Base-by-base conservation (phyloP, 2,888 invertebrate genomes). In the Calameuta filiformis region DNA sequence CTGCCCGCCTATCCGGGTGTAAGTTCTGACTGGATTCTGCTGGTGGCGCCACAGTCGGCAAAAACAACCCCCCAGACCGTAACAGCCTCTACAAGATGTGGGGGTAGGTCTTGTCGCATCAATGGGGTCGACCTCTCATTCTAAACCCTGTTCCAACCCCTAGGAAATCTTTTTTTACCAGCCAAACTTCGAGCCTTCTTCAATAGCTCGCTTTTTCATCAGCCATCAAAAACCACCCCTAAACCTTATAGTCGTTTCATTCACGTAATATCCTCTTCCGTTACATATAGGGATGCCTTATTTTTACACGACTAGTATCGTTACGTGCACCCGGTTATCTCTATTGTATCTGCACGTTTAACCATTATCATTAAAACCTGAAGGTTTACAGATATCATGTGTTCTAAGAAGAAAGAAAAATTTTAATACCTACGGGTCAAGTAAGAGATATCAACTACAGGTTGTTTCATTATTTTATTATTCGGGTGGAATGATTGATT, bases 41-140 rank as follows among this genome's bases (percentile, higher is more conserved):
- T 73, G 75, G 84, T 75, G 87, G 89, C 89, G 89, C 88, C 82
- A 79, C 83, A 77, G 79, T 77, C 85, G 85, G 83, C 81, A 84
- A 89, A 88, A 90, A 89, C 88, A 89, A 87, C 87, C 85, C 81
- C 79, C 78, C 75, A 69, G 71, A 71, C 75, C 73, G 74, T 34
- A 34, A 34, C 71, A 15, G 71, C 74, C 35, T 34, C 12, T 23
- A 34, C 71, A 34, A 71, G 31, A 34, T 71, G 71, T 71, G 71
- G 71, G 71, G 71, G 71, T 71, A 71, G 71, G 71, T 71, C 71
- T 71, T 34, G 71, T 56, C 56, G 56, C 56, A 56, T 56, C 56
- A 56, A 56, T 56, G 56, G 56, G 23, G 56, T 56, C 56, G 56
- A 56, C 23, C 9, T 56, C 56, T 56, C 56, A 23, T 56, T 56